Base-by-base conservation (phyloP, 2,113 vertebrate genomes). In the Carlito syrichta region DNA sequence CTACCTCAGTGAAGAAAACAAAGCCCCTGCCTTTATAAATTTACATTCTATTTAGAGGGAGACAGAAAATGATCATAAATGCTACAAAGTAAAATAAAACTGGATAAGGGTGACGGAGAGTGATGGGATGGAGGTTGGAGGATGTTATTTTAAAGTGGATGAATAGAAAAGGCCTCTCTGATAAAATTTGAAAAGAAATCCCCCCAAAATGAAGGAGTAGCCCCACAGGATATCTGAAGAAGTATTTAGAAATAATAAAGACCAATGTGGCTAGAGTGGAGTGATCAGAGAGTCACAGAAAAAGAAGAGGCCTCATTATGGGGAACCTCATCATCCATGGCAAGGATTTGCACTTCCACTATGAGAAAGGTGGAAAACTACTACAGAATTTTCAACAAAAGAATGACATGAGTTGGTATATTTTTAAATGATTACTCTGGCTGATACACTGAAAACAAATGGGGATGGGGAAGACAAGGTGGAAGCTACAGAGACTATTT, bases 341-440 rank as follows among this genome's bases (percentile, higher is more conserved):
- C 16, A 78, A 86, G 20, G 43, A 89, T 71, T 13, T 79, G 50
- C 58, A 81, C 25, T 82, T 79, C 86, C 14, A 63, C 23, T 83
- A n/a, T 85, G 68, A 82, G 48, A 86, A 83, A 54, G 56, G 38
- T 52, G 25, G 2, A 38, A 96, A 89, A 68, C 68, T 66, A 74
- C 63, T 35, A 5, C 38, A 73, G 63, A 91, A 30, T 90, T 96
- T 92, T 87, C 56, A 92, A 94, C 9, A 81, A 38, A 86, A 94
- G 35, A 71, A 81, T 85, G 58, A 58, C 3, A 89, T 63, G 12
- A 86, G 32, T 45, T 95, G 32, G 71, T 45, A 69, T 48, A 85
- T 77, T 95, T 91, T 43, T 32, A 79, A 96, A 92, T 5, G 30
- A 50, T 60, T n/a, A 81, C 20, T 92, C 35, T 92, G 40, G 12